Base-by-base conservation (phyloP, 2,888 invertebrate genomes). In the Ochropleura plecta region DNA sequence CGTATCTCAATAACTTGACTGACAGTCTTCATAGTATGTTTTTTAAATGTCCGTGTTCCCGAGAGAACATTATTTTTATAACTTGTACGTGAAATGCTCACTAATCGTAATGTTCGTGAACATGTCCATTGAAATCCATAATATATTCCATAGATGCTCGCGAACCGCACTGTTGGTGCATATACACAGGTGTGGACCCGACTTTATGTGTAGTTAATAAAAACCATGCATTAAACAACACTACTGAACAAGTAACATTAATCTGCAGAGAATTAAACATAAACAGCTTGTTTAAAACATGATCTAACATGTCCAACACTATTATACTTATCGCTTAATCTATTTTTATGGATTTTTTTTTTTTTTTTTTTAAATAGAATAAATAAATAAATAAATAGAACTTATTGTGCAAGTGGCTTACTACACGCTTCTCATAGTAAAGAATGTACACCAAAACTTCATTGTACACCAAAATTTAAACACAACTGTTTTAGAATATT, bases 201-300 rank as follows among this genome's bases (percentile, higher is more conserved):
- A 0, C 12, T 57, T 57, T 57, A 57, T 30, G 57, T 14, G 7
- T 57, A 30, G 12, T 60, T 42, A 10, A 10, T 4, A 57, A 74
- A 79, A 62, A 12, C 40, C 49, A 59, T 59, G 53, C 63, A 67
- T 51, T 55, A 69, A 40, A 44, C 44, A 59, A 48, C 42, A 30
- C 16, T 46, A 63, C 65, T 63, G 8, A 67, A 49, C 5, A 46
- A 57, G 49, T 53, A 16, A 63, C 55, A 67, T 75, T 70, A 75
- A 80, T 75, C 70, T n/a, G 40, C 48, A 12, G 40, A 66, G 64
- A 80, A 64, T 68, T 68, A 68, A 80, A 79, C 59, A 49, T 44
- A 46, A 59, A 55, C 44, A 30, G 6, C 12, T 75, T 70, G 46
- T 59, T 70, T 70, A 74, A 70, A 48, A 0, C 30, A 59, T 46